Base-by-base conservation (phyloP, 2,888 invertebrate genomes). In the Ochropleura leucogaster region DNA sequence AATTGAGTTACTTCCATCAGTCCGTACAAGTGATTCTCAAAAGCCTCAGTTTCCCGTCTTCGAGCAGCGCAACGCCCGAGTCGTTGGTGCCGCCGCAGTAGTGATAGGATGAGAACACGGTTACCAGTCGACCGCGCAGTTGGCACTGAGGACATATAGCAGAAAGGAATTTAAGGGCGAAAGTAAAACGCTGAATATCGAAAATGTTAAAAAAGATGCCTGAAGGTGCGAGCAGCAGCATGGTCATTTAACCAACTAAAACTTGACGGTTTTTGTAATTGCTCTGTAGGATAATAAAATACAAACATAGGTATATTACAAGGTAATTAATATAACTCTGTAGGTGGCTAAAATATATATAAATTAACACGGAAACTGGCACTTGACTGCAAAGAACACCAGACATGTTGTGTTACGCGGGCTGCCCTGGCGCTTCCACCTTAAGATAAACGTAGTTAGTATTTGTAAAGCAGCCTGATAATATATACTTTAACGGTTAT, bases 11-110 rank as follows among this genome's bases (percentile, higher is more conserved):
- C n/a, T 42, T 18, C 18, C 40, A n/a, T 80, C 72, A 92, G 53
- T 94, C 92, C 0, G 81, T 82, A 88, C 14, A 16, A 16, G 97
- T 97, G 69, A 98, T 91, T 57, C 97, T 93, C 74, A 98, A 96
- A 65, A 98, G 94, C 42, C 98, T 93, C 51, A 98, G 91, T 91
- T 97, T 97, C 72, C 96, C 97, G 84, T 97, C 97, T 86, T 98
- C 97, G 0, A 97, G 97, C 77, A 98, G 92, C 20, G 97, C 97
- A 82, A 98, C 97, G 14, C 98, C 98, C 0, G 98, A 97, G 90
- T 98, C 98, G 92, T 98, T 98, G 77, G 93, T 95, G 3, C 97
- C 97, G 63, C 98, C 98, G 92, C 98, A 98, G 94, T 98, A 98
- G 85, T 97, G 97, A 4, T 97, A 97, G 0, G 98, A 98, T 0